Conservation (phyloP, 2,113 vertebrate genomes). For the Corythaeola cristata region DNA sequence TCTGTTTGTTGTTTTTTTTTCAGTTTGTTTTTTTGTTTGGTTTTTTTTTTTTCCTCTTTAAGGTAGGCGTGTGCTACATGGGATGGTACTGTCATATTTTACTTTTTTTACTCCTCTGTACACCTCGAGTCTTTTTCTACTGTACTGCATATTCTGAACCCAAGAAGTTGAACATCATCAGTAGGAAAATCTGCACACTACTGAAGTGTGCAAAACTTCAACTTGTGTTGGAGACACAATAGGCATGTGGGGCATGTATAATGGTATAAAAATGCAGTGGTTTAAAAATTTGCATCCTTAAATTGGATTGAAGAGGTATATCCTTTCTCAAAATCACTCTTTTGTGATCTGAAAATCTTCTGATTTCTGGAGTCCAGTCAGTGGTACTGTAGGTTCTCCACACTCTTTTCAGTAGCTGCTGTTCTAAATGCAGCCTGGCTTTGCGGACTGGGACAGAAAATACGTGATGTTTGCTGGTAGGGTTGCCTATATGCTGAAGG, state of each 20-base stretch:
- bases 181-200: background rate
- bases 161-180: background rate
- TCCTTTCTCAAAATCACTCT: background rate
- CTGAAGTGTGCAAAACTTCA: background rate
- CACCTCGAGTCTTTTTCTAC: background rate
- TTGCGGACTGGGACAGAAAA: background rate
- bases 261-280: background rate
- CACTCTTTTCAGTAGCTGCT: background rate
- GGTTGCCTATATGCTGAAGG: background rate
- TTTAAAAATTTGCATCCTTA: background rate
- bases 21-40: too few species aligned
- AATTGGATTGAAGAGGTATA: background rate
- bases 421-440: background rate
- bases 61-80: background rate
- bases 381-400: background rate
- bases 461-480: background rate
- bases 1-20: too few species aligned
- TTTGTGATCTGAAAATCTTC: background rate
- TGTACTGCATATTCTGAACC: background rate
- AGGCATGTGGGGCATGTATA: background rate
- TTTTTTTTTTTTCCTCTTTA: background rate
- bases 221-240: background rate
- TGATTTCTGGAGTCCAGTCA: background rate
- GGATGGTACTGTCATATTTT: fast-evolving
- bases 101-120: background rate